phyloP scores from a whole-genome alignment of 2,888 invertebrate species.

The Metallyticus violacea region DNA sequence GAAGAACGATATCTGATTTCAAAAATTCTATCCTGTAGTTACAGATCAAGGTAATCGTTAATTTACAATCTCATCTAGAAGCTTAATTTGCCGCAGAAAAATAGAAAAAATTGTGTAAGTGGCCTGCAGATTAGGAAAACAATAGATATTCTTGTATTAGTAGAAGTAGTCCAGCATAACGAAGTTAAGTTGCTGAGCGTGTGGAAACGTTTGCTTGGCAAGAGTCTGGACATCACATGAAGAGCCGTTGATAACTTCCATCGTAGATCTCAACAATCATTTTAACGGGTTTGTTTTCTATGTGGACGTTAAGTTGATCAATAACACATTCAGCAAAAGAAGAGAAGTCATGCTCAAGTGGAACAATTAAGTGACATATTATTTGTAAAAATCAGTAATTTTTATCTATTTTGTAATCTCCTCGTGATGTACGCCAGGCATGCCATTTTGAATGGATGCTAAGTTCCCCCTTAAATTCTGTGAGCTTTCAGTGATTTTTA shows the following conservation, averaged over 20 bases:
- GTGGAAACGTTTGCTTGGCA: slow-evolving; percentile 36
- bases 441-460: slow-evolving; percentile 40
- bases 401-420: slow-evolving; percentile 39
- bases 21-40: slow-evolving; percentile 34
- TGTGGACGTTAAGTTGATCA: slow-evolving; percentile 26
- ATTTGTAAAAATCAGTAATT: too few species aligned
- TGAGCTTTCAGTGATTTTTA: slow-evolving; percentile 36
- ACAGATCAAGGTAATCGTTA: slow-evolving; percentile 27
- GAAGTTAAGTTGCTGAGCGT: slow-evolving; percentile 35
- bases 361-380: slow-evolving; percentile 38
- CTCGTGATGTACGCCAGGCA: slow-evolving; percentile 38
- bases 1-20: slow-evolving; percentile 36
- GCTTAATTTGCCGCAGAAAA: slow-evolving; percentile 35
- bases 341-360: slow-evolving; percentile 32
- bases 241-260: slow-evolving; percentile 37
- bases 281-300: slow-evolving; percentile 32
- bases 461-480: slow-evolving; percentile 40
- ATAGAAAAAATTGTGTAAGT: slow-evolving; percentile 39
- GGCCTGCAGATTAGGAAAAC: slow-evolving; percentile 38
- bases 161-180: slow-evolving; percentile 37
- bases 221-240: slow-evolving; percentile 38
- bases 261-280: slow-evolving; percentile 40
- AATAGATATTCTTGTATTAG: slow-evolving; percentile 38
- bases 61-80: slow-evolving; percentile 34
- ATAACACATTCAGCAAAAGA: slow-evolving; percentile 28